phyloP scores from a whole-genome alignment of 2,797 vertebrate species.

The Stomatorhinus walkeri region DNA sequence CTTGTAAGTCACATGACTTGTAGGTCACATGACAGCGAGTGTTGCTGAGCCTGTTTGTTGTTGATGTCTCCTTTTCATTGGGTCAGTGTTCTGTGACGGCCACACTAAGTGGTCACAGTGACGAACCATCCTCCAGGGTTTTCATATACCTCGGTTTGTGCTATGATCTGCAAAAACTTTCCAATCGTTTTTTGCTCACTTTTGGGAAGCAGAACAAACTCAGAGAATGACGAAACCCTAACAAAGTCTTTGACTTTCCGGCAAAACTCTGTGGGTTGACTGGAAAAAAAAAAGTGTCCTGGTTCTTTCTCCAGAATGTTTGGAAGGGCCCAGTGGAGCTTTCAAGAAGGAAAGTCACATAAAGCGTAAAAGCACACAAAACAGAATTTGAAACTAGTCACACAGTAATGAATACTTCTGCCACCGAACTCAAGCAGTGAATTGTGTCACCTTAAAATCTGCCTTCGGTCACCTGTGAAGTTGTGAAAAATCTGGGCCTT shows the following conservation, averaged over 20 bases:
- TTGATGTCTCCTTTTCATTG: not conserved
- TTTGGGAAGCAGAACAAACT: not conserved
- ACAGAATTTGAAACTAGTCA: not conserved
- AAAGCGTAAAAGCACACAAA: not conserved
- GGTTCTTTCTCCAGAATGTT: not conserved
- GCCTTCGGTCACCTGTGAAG: not conserved
- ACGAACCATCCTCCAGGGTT: not conserved
- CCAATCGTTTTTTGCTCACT: not conserved
- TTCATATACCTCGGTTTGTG: not conserved
- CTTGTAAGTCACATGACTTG: not conserved
- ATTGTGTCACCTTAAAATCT: not conserved
- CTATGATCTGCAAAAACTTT: not conserved
- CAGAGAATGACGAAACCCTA: not conserved
- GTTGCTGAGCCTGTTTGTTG: not conserved
- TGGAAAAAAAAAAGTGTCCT: not conserved
- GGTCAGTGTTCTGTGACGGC: not conserved
- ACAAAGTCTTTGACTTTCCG: not conserved
- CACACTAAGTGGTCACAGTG: not conserved
- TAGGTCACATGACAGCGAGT: not conserved
- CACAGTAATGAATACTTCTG: not conserved
- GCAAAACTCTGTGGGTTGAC: slow-evolving; percentile 7
- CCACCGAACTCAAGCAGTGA: not conserved
- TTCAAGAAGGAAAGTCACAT: not conserved
- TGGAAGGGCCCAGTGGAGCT: not conserved
- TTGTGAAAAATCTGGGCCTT: not conserved